Evolutionary conservation across 2,888 invertebrate species (phyloP), one percentile per base, ranked within the genome.

Genomic region (Heterodera filipjevi): DNA sequence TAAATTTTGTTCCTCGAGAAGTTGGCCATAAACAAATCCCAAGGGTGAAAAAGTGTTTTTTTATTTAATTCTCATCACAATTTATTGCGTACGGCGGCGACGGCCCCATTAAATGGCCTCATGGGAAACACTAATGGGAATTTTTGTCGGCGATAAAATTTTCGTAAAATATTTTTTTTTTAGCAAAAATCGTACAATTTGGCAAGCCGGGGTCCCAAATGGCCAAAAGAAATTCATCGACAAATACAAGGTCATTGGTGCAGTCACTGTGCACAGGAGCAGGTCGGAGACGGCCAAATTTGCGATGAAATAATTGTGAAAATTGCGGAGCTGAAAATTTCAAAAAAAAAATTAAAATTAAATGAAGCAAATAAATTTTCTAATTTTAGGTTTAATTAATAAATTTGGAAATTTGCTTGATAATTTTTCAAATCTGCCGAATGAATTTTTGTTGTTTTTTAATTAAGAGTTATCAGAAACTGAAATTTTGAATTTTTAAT

Each of bases 291-390:
- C 83, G 22, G 88, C 88, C 77, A 88, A 77, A 80, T 88, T 89
- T 27, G 87, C 86, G 76, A 88, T 88, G 82, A 89, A 88, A 80
- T 87, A 84, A 79, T 89, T 88, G 44, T 89, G 74, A 19, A 88
- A 79, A 77, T 86, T 88, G n/a, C 87, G 79, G 30, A 88, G 80
- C 66, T 85, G 84, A 16, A 87, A 83, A 14, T 84, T 86, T 39
- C 82, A 79, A n/a, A 81, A 66, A 79, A 81, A 35, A 80, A 81
- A 10, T 53, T 44, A 32, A 77, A 77, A 76, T 32, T 16, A 66
- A 14, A 74, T 32, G 1, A 79, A 78, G n/a, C n/a, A n/a, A n/a
- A n/a, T n/a, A n/a, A n/a, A 35, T 44, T 35, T 27, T 19, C 5
- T 19, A 22, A 71, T 39, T 39, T 39, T 39, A 1, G 2, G 12